Conservation (phyloP, 1,140 invertebrate genomes). For the Cyclina sinensis region DNA sequence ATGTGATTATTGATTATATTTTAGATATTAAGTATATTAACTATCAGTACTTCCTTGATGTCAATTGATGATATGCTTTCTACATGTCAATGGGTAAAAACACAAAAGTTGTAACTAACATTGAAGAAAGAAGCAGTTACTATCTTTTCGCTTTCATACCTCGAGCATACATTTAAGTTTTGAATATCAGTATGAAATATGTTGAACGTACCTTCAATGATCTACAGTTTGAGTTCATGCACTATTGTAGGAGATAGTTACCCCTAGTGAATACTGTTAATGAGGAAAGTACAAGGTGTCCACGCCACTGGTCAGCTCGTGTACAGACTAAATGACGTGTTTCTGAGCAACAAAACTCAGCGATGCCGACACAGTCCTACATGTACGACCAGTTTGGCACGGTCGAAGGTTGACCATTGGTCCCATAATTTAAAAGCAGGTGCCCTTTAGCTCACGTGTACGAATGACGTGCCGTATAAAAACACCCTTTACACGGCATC, state of each 20-base stretch:
- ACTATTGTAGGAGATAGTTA: background rate
- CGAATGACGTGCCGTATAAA: background rate
- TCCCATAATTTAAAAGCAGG: background rate
- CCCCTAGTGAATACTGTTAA: background rate
- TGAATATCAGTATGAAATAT: background rate
- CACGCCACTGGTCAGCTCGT: background rate
- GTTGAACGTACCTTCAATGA: background rate
- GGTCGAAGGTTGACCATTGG: background rate
- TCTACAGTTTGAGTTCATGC: background rate
- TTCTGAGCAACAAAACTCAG: background rate
- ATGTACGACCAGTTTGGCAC: background rate
- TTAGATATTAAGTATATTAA: too few species aligned
- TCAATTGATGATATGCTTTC: too few species aligned
- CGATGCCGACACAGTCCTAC: background rate
- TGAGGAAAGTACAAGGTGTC: background rate
- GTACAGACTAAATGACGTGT: background rate
- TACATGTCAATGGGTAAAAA: too few species aligned
- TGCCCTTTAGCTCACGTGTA: background rate
- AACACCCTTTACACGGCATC: background rate
- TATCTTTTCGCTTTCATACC: too few species aligned
- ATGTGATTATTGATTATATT: too few species aligned
- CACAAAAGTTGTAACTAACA: too few species aligned
- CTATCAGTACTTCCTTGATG: too few species aligned
- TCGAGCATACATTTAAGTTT: too few species aligned
- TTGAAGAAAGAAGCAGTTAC: too few species aligned